Evolutionary conservation across 2,113 vertebrate species (phyloP), one percentile per base, ranked within the genome.

Genomic region (Dascyllus trimaculatus): DNA sequence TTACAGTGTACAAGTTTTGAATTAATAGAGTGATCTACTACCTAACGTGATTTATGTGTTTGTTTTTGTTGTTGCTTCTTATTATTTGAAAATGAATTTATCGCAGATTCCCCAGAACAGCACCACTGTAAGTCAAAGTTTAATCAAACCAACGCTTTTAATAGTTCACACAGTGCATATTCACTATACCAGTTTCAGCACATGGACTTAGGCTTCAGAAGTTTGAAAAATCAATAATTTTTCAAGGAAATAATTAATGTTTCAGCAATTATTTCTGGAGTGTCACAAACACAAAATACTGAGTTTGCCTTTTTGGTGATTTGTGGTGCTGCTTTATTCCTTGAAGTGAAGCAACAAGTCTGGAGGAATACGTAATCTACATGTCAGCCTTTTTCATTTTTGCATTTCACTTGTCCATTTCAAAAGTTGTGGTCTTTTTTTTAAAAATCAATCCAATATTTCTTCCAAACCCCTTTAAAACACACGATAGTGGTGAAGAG

Each of bases 301-400:
- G n/a, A 63, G 0, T 53, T 82, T 82, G 64, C 70, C 74, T 87
- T 89, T 22, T 56, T 57, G 4, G 19, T 61, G 1, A 68, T 64
- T 78, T 75, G 21, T 15, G 58, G 72, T 75, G 85, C 53, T 62
- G 49, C 18, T 62, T 73, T 19, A 48, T 65, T 72, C 9, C 58
- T 14, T 58, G 24, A 75, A 29, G 13, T 70, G 2, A 80, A 71
- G 54, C 49, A 35, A 56, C 13, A 80, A 19, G 26, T 38, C 21
- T 45, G 15, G 29, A 62, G 18, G 21, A 67, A 26, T 51, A 40
- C 26, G 32, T 21, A 35, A 58, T 29, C n/a, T 29, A 22, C 6
- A 51, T 14, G 10, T 48, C 51, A 60, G 61, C 32, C 59, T 66
- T 64, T 25, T 19, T 26, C 17, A 10, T 38, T 10, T 40, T 5